These are phyloP conservation scores for Nemoura dubitans DNA, from an alignment of 2,888 invertebrate genomes.

Conservation along the genomic window DNA sequence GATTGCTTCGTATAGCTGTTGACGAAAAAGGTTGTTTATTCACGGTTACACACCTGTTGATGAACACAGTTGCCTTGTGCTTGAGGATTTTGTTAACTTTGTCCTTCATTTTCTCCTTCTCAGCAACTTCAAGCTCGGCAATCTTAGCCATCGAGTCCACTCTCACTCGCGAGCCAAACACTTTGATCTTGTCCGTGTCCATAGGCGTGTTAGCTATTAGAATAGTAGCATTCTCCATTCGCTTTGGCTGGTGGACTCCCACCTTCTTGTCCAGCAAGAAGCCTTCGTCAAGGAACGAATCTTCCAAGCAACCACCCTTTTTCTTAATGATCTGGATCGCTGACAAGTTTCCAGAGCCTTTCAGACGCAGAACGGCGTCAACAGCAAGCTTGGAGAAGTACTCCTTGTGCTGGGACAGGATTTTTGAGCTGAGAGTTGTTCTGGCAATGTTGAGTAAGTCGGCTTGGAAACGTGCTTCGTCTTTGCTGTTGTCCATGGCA, in stretches of 20 bases:
- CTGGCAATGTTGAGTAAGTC: constrained; percentile 97
- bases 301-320: constrained; percentile 89
- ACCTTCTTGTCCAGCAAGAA: constrained; percentile 96
- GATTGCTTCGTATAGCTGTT: no score
- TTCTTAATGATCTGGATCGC: constrained; percentile 99
- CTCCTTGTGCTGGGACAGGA: constrained; percentile 96
- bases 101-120: constrained; percentile 99
- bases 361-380: constrained; percentile 92
- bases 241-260: constrained; percentile 97
- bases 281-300: constrained; percentile 94
- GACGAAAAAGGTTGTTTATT: no score
- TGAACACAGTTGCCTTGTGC: constrained; percentile 97
- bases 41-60: constrained; percentile 75
- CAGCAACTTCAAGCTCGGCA: constrained; percentile 96
- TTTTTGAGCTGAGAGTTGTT: constrained; percentile 98
- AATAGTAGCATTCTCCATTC: constrained; percentile 94
- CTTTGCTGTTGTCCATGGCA: constrained; percentile 81
- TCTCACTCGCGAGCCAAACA: constrained; percentile 95
- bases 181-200: constrained; percentile 99
- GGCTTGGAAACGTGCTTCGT: constrained; percentile 79
- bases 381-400: constrained; percentile 95
- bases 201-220: constrained; percentile 99
- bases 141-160: constrained; percentile 94
- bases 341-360: constrained; percentile 93
- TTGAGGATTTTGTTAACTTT: constrained; percentile 96